phyloP scores from a whole-genome alignment of 1,140 invertebrate genomes.

The Lepidurus couesii region DNA sequence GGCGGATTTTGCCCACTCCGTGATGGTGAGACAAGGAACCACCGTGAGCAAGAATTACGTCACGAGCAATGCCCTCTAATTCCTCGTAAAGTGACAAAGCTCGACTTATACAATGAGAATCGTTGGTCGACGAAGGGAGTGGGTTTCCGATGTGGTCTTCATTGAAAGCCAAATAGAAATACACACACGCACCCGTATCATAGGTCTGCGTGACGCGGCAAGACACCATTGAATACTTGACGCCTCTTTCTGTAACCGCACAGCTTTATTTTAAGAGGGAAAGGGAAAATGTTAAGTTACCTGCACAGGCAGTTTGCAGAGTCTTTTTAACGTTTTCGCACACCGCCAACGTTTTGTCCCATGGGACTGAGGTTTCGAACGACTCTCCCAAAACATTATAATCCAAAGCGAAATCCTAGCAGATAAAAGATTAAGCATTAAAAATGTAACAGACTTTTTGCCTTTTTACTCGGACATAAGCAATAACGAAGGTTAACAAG shows the following conservation, averaged over 20 bases:
- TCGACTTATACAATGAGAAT: conserved; percentile 71
- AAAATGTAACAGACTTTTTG: no score
- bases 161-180: conserved; percentile 96
- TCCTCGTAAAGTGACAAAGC: conserved; percentile 42
- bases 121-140: conserved; percentile 53
- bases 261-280: no score
- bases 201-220: conserved; percentile 93
- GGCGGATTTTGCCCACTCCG: conserved; percentile 87
- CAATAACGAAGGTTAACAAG: conserved; percentile 95
- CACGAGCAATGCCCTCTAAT: conserved; percentile 73
- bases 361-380: conserved; percentile 96
- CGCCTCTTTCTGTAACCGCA: conserved; percentile 48
- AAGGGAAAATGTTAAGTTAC: conserved; percentile 38
- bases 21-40: conserved; percentile 84
- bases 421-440: conserved; percentile 26
- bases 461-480: conserved; percentile 76
- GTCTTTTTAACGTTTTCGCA: conserved; percentile 85
- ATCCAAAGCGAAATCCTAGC: conserved; percentile 82
- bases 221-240: conserved; percentile 62
- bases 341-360: conserved; percentile 78
- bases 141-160: conserved; percentile 50
- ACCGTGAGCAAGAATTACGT: conserved; percentile 79
- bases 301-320: conserved; percentile 65
- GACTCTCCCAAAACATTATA: conserved; percentile 88
- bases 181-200: conserved; percentile 93